Base-by-base conservation (phyloP, 2,888 invertebrate genomes). In the Plagiodera versicolora region DNA sequence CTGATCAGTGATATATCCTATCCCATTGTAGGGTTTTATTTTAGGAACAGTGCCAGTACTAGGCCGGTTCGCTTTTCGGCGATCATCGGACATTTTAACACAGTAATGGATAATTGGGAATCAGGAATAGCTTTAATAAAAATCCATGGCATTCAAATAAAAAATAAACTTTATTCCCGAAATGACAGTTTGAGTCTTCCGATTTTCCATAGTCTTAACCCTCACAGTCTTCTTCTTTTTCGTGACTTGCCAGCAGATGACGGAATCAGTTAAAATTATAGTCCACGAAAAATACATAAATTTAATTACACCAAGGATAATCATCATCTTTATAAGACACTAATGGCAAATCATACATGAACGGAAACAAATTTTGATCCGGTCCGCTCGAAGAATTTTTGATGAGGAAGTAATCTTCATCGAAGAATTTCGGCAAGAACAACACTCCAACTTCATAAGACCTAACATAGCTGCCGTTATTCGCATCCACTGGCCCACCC, bases 391-490 rank as follows among this genome's bases (percentile, higher is more conserved):
- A 66, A 67, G 65, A 68, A 35, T 69, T 67, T 19, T 67, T 61
- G 44, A 81, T 78, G 60, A 72, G 70, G 59, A 81, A 79, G 68
- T 77, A 77, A 14, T 78, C 72, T 82, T 90, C 86, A 77, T 94
- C 93, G 78, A 95, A 85, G 77, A 90, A 87, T 73, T 85, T 84
- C 0, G 98, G 97, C 46, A 97, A 71, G 71, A 96, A 91, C 48
- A 98, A 76, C 0, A 98, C 93, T 0, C 98, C 98, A 0, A 89
- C 90, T 80, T 98, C 98, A 75, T 93, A 97, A 46, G 94, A 95
- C 77, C 92, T 86, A 8, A 96, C 87, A 30, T 90, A 85, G 1
- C 68, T 65, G 1, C 68, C 67, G 11, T 66, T 68, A 49, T 72
- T 70, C 59, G 70, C 72, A 45, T 84, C 85, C 63, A 85, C 86